phyloP scores from a whole-genome alignment of 2,888 invertebrate species.

The Acanthacorydalis orientalis region DNA sequence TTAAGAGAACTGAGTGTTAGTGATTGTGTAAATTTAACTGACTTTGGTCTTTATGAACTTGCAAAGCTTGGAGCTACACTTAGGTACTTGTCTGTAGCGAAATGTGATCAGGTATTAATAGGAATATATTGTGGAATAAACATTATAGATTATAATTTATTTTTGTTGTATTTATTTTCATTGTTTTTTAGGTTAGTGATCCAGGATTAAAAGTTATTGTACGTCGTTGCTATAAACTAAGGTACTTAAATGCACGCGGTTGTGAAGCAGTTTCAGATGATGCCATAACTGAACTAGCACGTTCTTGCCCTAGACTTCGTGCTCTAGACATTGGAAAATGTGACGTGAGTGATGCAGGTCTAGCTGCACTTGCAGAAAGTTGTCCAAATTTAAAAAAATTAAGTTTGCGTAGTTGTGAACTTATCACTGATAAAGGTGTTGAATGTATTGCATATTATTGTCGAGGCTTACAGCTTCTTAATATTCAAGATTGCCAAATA shows the following conservation, averaged over 20 bases:
- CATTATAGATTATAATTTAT: no score
- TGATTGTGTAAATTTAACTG: conserved; percentile 77
- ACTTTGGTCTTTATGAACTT: conserved; percentile 79
- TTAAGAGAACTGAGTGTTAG: conserved; percentile 78
- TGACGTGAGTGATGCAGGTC: conserved; percentile 79
- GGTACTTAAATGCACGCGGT: conserved; percentile 80
- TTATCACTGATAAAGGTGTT: conserved; percentile 76
- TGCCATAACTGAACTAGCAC: conserved; percentile 69
- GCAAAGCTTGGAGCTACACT: conserved; percentile 79
- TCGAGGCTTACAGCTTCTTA: conserved; percentile 74
- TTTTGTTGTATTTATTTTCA: no score
- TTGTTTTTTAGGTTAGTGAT: conserved; percentile 46
- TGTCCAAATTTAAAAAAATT: conserved; percentile 83
- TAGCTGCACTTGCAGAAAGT: conserved; percentile 71
- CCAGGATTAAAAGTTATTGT: conserved; percentile 78
- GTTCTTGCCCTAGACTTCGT: conserved; percentile 69
- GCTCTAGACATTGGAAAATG: conserved; percentile 87
- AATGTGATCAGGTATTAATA: conserved; percentile 51
- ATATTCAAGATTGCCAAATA: conserved; percentile 86
- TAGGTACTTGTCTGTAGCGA: conserved; percentile 82
- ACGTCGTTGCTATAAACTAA: conserved; percentile 69
- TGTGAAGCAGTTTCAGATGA: conserved; percentile 91
- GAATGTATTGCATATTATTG: conserved; percentile 82
- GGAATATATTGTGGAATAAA: no score
- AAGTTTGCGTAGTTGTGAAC: conserved; percentile 78